Percentiles rank a stretch among this genome's conserved stretches.
phyloP scores from a whole-genome alignment of 2,113 vertebrate genomes.

The Brachypteracias leptosomus region DNA sequence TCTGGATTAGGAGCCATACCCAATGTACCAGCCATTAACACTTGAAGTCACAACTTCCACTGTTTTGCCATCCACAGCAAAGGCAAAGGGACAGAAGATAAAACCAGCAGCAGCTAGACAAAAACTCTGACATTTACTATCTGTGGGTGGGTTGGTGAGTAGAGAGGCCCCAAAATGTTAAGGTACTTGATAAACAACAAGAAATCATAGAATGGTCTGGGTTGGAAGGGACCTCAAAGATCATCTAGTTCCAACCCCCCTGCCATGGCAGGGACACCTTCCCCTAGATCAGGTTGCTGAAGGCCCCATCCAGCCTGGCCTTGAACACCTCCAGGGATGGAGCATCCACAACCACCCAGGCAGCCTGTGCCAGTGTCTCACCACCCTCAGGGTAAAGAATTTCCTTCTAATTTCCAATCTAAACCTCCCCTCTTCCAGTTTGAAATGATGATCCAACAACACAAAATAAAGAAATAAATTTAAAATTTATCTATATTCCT shows the following conservation, averaged over 20 bases:
- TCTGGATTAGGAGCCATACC: background rate
- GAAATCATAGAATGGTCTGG: background rate
- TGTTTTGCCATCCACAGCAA: background rate
- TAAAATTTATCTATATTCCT: background rate
- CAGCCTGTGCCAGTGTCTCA: too few species aligned
- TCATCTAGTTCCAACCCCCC: too few species aligned
- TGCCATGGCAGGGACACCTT: too few species aligned
- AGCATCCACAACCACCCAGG: too few species aligned
- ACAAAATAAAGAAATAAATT: background rate
- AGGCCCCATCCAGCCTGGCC: too few species aligned
- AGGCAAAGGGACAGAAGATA: background rate
- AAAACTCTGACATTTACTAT: background rate
- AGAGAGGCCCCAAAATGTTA: background rate
- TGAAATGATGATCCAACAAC: background rate
- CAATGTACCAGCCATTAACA: background rate
- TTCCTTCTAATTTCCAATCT: too few species aligned
- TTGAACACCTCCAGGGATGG: too few species aligned
- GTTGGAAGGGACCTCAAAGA: too few species aligned
- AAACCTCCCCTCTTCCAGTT: too few species aligned
- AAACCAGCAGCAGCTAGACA: background rate
- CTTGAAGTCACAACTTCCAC: background rate
- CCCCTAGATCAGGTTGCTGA: too few species aligned
- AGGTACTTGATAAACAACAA: background rate
- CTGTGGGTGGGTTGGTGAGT: fast-evolving
- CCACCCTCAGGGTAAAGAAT: too few species aligned